Percentiles rank a stretch among this genome's conserved stretches.
Evolutionary conservation across 2,888 invertebrate genomes (phyloP).

Genomic region (Lasioglossum morio): DNA sequence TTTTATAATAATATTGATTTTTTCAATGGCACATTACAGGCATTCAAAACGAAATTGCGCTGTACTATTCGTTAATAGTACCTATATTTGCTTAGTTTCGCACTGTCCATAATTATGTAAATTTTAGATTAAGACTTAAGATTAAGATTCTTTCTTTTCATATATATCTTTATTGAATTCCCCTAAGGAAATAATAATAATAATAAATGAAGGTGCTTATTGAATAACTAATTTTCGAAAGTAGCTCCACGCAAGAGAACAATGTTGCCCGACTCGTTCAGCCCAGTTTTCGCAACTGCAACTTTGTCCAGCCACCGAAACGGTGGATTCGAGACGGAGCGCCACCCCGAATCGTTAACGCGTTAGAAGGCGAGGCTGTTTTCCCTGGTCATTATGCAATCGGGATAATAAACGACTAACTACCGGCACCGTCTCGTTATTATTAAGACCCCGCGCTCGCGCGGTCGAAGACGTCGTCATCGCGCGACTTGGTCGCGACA

Average conservation of each 20-base stretch:
- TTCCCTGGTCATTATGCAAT: slow-evolving; percentile 49
- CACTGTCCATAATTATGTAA: too few species aligned
- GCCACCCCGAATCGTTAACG: slow-evolving; percentile 21
- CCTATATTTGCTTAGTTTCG: too few species aligned
- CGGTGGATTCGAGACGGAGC: neutral
- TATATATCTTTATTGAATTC: too few species aligned
- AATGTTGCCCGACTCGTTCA: neutral
- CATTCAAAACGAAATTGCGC: too few species aligned
- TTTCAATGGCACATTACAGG: too few species aligned
- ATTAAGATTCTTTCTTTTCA: too few species aligned
- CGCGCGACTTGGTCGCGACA: slow-evolving; percentile 12
- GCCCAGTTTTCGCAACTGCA: neutral
- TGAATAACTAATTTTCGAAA: neutral
- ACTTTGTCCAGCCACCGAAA: neutral
- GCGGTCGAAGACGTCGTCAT: slow-evolving; percentile 32
- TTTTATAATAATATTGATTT: too few species aligned
- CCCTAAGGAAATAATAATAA: too few species aligned
- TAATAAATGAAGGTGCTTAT: too few species aligned
- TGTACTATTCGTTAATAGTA: too few species aligned
- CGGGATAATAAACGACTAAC: slow-evolving; percentile 54
- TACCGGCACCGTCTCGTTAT: slow-evolving; percentile 40
- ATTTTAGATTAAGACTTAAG: too few species aligned
- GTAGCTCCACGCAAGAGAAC: neutral
- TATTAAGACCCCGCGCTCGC: slow-evolving; percentile 60
- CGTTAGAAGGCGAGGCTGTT: neutral